These are phyloP conservation scores for Nebria salina DNA, from an alignment of 2,888 invertebrate genomes.

Conservation along the genomic window DNA sequence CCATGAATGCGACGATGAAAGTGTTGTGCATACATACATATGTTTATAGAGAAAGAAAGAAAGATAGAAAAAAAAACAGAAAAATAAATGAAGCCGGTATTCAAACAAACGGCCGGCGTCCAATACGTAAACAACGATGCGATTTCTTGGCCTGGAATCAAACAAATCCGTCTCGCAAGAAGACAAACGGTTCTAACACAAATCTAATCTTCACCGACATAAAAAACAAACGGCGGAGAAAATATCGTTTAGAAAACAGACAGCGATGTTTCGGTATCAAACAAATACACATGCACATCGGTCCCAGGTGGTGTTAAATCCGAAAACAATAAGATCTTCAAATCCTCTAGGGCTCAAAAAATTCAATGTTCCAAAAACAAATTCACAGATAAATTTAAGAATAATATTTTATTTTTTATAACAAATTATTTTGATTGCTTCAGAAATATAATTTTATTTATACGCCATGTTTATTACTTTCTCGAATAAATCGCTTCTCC, in stretches of 20 bases:
- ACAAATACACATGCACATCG: slow-evolving; percentile 35
- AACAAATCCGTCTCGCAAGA: slow-evolving; percentile 22
- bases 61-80: slow-evolving; percentile 19
- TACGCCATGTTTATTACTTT: no score
- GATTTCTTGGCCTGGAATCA: slow-evolving; percentile 45
- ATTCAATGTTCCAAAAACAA: no score
- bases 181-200: slow-evolving; percentile 45
- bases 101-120: background rate
- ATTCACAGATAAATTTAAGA: no score
- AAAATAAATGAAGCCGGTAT: slow-evolving; percentile 26
- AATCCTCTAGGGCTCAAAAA: no score
- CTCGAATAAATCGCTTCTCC: no score
- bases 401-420: no score
- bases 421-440: no score
- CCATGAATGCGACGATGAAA: background rate
- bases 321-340: background rate
- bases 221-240: slow-evolving; percentile 40
- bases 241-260: slow-evolving; percentile 42
- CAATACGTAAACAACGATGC: slow-evolving; percentile 41
- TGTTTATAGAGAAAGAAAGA: background rate
- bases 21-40: background rate
- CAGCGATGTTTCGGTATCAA: slow-evolving; percentile 37
- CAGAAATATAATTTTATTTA: no score
- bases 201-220: slow-evolving; percentile 44
- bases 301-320: background rate